Base-by-base conservation (phyloP, 2,888 invertebrate genomes). In the Dyspetes luteomarginatus region DNA sequence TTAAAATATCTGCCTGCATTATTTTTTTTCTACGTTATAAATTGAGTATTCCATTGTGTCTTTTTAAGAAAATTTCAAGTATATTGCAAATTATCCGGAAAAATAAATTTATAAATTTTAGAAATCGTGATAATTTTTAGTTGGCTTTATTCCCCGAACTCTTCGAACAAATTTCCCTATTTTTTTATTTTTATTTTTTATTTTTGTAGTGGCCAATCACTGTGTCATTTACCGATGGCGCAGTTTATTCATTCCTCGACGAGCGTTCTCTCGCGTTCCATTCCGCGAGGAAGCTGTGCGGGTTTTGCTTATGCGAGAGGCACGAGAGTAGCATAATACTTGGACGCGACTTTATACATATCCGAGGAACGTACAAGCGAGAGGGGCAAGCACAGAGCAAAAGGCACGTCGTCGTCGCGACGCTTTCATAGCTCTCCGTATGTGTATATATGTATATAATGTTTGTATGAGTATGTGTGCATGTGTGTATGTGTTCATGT, bases 291-390 rank as follows among this genome's bases (percentile, higher is more conserved):
- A 76, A 55, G 76, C 76, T 76, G 75, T 22, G 67, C 65, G 30
- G 28, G 41, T 36, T 22, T 28, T 15, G 52, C 60, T 60, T 48
- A 45, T 60, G 43, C 74, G 58, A 67, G 55, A 55, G 30, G 67
- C 75, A 75, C 76, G 76, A 76, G 60, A 67, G 60, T 68, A 62
- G 76, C 68, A 76, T 68, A 76, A 76, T 76, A 76, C 62, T 62
- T 52, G 26, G 41, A 58, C 28, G 43, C 60, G 55, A 43, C 28
- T 60, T 68, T 68, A 75, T 36, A 58, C 56, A 71, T 77, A 64
- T 43, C 50, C 62, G 56, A 73, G 62, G 67, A 12, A 71, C 48
- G 30, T 28, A 58, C 50, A 55, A 9, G 30, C 74, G 28, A 56
- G 62, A 60, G 55, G 7, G 43, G 26, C 7, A 9, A 45, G 3